These are phyloP conservation scores for Echiichthys vipera DNA, from an alignment of 2,797 vertebrate species.

Conservation along the genomic window DNA sequence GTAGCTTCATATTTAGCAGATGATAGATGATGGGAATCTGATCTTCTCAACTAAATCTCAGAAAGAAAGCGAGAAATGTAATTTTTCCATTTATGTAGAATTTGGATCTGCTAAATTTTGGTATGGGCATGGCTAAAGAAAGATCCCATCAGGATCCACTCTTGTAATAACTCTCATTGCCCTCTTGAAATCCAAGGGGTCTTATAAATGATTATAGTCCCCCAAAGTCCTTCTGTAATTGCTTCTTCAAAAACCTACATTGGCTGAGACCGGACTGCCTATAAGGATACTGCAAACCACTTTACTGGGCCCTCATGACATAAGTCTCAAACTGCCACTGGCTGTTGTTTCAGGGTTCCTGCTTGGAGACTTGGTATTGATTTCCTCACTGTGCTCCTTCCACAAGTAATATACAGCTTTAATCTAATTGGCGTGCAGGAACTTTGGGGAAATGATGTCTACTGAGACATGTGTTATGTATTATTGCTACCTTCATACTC, in stretches of 20 bases:
- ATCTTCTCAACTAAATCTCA: neutral
- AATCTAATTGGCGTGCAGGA: constrained; percentile 77
- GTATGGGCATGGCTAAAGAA: neutral
- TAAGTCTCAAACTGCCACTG: constrained; percentile 61
- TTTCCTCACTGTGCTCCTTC: constrained; percentile 67
- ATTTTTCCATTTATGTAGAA: neutral
- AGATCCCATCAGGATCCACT: neutral
- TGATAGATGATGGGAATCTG: no score
- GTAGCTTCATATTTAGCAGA: no score
- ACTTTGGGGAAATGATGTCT: constrained; percentile 67
- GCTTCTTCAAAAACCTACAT: constrained; percentile 35
- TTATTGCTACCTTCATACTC: constrained; percentile 71
- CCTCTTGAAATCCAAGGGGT: constrained; percentile 23
- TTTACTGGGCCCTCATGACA: constrained; percentile 50
- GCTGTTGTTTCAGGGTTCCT: constrained; percentile 71
- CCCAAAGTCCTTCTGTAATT: constrained; percentile 38
- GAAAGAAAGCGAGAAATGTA: neutral
- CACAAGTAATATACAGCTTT: constrained; percentile 78
- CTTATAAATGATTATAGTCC: constrained; percentile 40
- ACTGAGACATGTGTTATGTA: constrained; percentile 70
- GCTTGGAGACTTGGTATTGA: constrained; percentile 72
- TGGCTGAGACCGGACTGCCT: constrained; percentile 22
- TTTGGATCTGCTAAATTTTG: neutral
- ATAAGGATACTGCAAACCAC: constrained; percentile 39
- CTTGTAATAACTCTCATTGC: neutral